Base-by-base conservation (phyloP, 2,797 vertebrate genomes). In the Limosa lapponica region DNA sequence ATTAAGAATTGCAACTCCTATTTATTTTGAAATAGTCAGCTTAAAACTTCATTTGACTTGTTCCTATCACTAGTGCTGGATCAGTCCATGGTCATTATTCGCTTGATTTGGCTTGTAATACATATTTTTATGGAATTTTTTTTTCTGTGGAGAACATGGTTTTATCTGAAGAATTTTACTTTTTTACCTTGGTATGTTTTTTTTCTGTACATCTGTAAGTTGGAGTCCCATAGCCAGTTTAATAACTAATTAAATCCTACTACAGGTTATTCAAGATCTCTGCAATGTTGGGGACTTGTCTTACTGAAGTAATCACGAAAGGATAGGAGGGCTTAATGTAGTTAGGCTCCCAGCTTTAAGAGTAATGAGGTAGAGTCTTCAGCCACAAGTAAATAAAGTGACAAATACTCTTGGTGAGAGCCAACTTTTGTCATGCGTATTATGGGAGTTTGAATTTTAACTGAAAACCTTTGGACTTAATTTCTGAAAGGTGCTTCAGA, bases 381-480 rank as follows among this genome's bases (percentile, higher is more conserved):
- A 67, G 23, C 1, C 1, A 30, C 15, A 67, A 37, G 23, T 55
- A 70, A 44, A 70, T 41, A 13, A 77, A 72, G 23, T 61, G 43
- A n/a, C 10, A 55, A 32, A 8, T 65, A 15, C 8, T 72, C 2
- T 10, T 55, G 25, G 11, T 24, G n/a, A 86, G 24, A 69, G 18
- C 25, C 25, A 65, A 6, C 1, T 36, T 65, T 80, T 58, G 44
- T 2, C 7, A 8, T 25, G 5, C 1, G 1, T 62, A 19, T 44
- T 51, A 24, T 13, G 7, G 17, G 28, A 73, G 11, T 70, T 82
- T 48, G 44, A 78, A 48, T 82, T 91, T n/a, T 59, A 70, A 44
- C 7, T 73, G 36, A 61, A 90, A 83, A 51, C 3, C 16, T 54
- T 11, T 15, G 41, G 18, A 23, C 27, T 52, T 86, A 20, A 62